Evolutionary conservation across 2,888 invertebrate species (phyloP).

Genomic region (Drosophila peninsularis): DNA sequence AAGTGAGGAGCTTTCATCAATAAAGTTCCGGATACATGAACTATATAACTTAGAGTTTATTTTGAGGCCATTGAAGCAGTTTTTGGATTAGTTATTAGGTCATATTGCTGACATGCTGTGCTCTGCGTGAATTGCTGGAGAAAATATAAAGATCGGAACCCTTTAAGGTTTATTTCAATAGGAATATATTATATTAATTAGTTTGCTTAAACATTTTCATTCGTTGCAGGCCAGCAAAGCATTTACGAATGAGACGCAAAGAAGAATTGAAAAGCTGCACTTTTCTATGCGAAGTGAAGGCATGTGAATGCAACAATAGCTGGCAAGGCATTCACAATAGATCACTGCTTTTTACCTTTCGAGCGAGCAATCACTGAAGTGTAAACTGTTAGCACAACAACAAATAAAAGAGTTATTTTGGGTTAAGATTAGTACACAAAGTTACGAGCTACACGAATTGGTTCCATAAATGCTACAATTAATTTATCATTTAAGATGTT

Average conservation of each 20-base stretch:
- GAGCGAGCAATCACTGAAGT: conserved; percentile 44
- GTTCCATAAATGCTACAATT: conserved; percentile 11
- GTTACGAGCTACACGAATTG: conserved; percentile 14
- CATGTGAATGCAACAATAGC: neutral
- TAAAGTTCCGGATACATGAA: neutral
- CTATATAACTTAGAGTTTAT: conserved; percentile 5
- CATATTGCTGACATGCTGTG: conserved; percentile 16
- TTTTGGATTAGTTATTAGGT: conserved; percentile 26
- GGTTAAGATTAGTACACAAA: conserved; percentile 55
- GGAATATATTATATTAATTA: neutral
- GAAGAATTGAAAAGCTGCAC: neutral
- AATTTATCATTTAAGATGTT: neutral
- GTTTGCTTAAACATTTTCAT: neutral
- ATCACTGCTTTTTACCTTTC: conserved; percentile 52
- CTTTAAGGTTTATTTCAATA: neutral
- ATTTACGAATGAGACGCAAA: conserved; percentile 18
- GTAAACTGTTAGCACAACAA: conserved; percentile 63
- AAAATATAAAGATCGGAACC: neutral
- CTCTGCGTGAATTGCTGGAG: conserved; percentile 15
- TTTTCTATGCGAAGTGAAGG: neutral
- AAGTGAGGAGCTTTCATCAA: neutral
- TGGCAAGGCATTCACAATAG: conserved; percentile 18
- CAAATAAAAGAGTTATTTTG: conserved; percentile 10
- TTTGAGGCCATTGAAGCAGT: conserved; percentile 20
- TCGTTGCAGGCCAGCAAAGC: conserved; percentile 2